A percentile compares a stretch with the other conserved stretches of the same genome.
These are phyloP conservation scores for Phrynosoma platyrhinos DNA, from an alignment of 2,113 vertebrate species.

Conservation along the genomic window DNA sequence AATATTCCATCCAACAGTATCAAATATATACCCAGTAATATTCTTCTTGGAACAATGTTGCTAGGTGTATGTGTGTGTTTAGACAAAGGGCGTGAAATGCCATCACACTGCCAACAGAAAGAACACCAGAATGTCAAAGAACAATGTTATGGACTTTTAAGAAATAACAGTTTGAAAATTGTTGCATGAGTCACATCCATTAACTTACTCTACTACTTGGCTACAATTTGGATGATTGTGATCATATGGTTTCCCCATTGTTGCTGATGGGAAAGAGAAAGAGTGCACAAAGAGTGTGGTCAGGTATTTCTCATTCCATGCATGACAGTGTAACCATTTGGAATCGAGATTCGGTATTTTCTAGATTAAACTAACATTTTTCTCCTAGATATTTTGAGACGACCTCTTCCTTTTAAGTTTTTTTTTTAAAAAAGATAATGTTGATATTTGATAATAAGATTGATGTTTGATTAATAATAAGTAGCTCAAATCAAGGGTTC, in stretches of 20 bases:
- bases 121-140: not conserved
- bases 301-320: not conserved
- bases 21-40: not conserved
- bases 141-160: slow-evolving; percentile 9
- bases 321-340: not conserved
- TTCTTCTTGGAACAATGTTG: not conserved
- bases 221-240: not conserved
- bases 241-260: not conserved
- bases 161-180: slow-evolving; percentile 37
- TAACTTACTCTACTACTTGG: not conserved
- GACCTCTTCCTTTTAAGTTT: too few species aligned
- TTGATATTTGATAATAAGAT: not conserved
- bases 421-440: not conserved
- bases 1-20: slow-evolving; percentile 4
- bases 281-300: not conserved
- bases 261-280: not conserved
- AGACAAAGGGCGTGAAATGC: slow-evolving; percentile 26
- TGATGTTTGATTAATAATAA: not conserved
- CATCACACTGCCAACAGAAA: slow-evolving; percentile 3
- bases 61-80: not conserved
- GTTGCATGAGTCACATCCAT: not conserved
- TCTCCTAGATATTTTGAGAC: not conserved
- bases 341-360: not conserved
- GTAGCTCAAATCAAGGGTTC: too few species aligned
- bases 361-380: not conserved